phyloP scores from a whole-genome alignment of 1,140 invertebrate species.

The Saxidomus purpurata region DNA sequence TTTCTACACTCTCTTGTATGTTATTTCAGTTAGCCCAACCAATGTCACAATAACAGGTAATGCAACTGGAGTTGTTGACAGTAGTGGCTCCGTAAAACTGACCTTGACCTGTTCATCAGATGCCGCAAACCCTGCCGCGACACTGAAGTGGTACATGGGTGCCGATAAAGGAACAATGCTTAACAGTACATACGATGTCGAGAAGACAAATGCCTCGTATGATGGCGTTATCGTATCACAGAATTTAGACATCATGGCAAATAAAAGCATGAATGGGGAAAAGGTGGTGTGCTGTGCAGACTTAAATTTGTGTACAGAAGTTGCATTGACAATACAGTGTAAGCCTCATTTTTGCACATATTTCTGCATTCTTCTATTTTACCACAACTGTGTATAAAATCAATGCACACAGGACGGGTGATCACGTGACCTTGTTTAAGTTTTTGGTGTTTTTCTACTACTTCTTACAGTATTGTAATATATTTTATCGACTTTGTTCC shows the following conservation, averaged over 20 bases:
- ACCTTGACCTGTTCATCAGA: conserved; percentile 6
- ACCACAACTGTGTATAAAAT: too few species aligned
- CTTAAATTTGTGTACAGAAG: not conserved
- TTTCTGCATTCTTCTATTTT: too few species aligned
- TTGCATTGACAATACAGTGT: not conserved
- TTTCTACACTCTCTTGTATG: not conserved
- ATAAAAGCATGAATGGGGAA: not conserved
- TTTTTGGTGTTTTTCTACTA: too few species aligned
- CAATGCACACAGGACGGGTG: too few species aligned
- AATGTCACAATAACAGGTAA: not conserved
- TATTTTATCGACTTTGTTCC: too few species aligned
- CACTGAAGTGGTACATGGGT: not conserved
- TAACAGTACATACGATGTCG: not conserved
- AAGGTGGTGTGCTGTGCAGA: not conserved
- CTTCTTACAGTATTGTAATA: too few species aligned
- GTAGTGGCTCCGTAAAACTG: not conserved
- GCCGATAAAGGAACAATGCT: not conserved
- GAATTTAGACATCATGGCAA: not conserved
- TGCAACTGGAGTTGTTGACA: not conserved
- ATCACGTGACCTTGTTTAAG: too few species aligned
- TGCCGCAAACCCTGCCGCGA: not conserved
- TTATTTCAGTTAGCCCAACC: not conserved
- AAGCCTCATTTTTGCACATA: too few species aligned
- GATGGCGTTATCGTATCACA: not conserved
- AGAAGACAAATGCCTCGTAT: not conserved